Conservation (phyloP, 2,888 invertebrate species). For the Amblyjoppa fuscipennis region DNA sequence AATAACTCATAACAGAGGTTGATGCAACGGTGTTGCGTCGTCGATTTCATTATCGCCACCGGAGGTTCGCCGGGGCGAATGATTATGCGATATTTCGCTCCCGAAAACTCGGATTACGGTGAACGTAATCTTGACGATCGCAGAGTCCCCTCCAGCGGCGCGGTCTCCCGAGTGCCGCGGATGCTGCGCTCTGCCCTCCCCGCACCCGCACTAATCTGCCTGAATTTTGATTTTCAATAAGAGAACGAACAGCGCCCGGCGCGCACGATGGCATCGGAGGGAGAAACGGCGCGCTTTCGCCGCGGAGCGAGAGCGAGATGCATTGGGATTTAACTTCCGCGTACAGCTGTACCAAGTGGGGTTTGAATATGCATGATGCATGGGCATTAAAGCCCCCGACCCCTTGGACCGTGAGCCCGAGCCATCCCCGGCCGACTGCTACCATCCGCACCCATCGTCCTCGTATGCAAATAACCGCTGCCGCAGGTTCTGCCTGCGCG, state of each 20-base stretch:
- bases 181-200: conserved; percentile 44
- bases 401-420: conserved; percentile 60
- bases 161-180: conserved; percentile 18
- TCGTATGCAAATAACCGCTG: conserved; percentile 82
- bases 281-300: conserved; percentile 13
- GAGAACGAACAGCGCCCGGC: conserved; percentile 65
- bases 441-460: conserved; percentile 74
- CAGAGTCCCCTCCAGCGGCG: background rate
- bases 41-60: background rate
- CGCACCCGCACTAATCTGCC: conserved; percentile 78
- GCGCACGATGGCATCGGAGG: conserved; percentile 49
- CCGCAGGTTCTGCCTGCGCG: conserved; percentile 75
- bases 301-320: conserved; percentile 71
- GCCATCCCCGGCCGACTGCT: conserved; percentile 62
- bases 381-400: conserved; percentile 83
- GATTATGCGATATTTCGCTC: conserved; percentile 31
- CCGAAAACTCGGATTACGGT: conserved; percentile 25
- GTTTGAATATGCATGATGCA: conserved; percentile 85
- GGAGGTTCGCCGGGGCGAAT: conserved; percentile 5
- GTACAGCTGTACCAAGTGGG: conserved; percentile 83
- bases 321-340: conserved; percentile 83
- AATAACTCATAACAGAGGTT: no score
- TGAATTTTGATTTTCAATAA: conserved; percentile 85
- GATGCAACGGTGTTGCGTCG: no score
- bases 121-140: conserved; percentile 41